Evolutionary conservation across 2,113 vertebrate species (phyloP).

Genomic region (Mellivora capensis): DNA sequence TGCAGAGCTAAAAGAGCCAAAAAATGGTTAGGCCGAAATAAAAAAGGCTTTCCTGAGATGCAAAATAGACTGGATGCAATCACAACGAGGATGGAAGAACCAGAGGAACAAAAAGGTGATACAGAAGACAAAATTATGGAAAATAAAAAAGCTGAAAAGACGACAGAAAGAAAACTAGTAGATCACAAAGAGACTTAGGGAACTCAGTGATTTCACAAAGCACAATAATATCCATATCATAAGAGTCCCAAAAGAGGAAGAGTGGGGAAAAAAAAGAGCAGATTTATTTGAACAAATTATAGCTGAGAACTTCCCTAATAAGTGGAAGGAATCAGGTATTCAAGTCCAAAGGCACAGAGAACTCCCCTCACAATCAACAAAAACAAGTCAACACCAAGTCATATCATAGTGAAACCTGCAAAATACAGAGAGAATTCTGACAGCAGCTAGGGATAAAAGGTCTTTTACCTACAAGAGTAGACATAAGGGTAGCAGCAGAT

Average conservation of each 20-base stretch:
- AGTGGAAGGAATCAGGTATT: not conserved
- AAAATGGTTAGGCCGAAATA: not conserved
- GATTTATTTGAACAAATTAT: not conserved
- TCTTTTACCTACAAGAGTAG: not conserved
- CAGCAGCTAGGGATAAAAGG: not conserved
- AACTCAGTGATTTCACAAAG: not conserved
- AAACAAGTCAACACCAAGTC: not conserved
- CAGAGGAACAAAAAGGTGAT: not conserved
- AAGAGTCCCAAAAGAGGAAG: not conserved
- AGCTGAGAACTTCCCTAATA: not conserved
- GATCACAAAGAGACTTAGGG: not conserved
- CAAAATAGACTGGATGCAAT: not conserved
- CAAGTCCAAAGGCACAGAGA: not conserved
- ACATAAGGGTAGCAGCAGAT: not conserved
- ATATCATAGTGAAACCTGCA: not conserved
- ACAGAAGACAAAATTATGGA: not conserved
- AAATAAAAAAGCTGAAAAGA: not conserved
- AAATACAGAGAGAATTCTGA: not conserved
- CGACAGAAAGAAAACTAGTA: not conserved
- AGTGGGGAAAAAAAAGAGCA: not conserved
- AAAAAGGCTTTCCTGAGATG: not conserved
- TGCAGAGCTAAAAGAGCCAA: not conserved
- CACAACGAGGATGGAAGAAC: not conserved
- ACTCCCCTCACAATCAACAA: not conserved
- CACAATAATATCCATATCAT: not conserved